These are phyloP conservation scores for Enhydra lutris DNA, from an alignment of 2,113 vertebrate genomes.

Conservation along the genomic window DNA sequence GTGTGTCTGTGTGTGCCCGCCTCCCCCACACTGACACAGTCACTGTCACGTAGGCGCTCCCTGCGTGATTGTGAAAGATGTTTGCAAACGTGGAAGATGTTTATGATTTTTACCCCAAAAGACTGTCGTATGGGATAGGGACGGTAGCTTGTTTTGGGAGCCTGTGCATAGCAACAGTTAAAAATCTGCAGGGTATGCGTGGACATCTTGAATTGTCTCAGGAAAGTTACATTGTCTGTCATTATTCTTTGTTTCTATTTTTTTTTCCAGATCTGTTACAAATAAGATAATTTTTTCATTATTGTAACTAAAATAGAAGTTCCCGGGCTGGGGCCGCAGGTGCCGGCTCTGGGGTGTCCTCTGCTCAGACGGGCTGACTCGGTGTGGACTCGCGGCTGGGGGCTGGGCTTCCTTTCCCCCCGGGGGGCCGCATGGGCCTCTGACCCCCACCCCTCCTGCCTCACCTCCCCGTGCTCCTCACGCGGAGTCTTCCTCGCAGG, in stretches of 20 bases:
- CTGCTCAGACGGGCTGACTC: background rate
- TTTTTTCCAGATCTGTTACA: background rate
- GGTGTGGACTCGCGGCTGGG: rapidly evolving
- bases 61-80: background rate
- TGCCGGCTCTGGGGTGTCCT: background rate
- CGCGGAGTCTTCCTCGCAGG: slow-evolving; percentile 79
- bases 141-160: background rate
- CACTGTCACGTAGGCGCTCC: background rate
- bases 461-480: background rate
- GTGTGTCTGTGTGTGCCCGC: too few species aligned
- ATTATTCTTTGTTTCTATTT: background rate
- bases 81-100: background rate
- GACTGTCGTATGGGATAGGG: background rate
- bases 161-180: background rate
- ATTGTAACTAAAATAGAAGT: background rate
- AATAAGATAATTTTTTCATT: background rate
- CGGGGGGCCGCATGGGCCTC: background rate
- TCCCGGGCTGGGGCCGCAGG: background rate
- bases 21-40: rapidly evolving
- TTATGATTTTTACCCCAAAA: background rate
- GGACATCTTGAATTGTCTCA: background rate
- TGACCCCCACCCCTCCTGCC: too few species aligned
- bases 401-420: background rate
- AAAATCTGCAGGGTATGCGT: rapidly evolving
- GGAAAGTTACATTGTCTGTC: background rate